Evolutionary conservation across 2,797 vertebrate species (phyloP).

Genomic region (Malacoraja senta): DNA sequence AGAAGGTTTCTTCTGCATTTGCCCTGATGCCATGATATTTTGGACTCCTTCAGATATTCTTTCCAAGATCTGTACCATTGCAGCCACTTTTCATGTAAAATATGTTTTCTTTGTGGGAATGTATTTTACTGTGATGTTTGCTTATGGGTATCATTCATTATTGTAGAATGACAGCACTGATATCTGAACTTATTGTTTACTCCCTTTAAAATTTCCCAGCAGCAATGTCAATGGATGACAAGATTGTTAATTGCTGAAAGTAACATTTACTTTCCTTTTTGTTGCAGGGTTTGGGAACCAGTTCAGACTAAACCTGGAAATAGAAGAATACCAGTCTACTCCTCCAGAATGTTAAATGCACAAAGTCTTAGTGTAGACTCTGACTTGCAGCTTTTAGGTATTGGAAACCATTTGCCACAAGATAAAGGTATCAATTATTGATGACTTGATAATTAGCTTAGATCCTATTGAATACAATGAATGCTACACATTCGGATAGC

Average conservation of each 20-base stretch:
- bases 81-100: no score
- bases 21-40: no score
- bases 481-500: background rate
- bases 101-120: no score
- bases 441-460: background rate
- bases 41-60: no score
- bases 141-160: no score
- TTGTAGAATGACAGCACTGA: no score
- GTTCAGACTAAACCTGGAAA: constrained; percentile 58
- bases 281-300: constrained; percentile 52
- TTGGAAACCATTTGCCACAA: constrained; percentile 48
- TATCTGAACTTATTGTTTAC: no score
- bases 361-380: constrained; percentile 73
- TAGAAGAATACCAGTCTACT: constrained; percentile 54
- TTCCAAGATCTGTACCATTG: no score
- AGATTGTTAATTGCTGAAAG: background rate
- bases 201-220: no score
- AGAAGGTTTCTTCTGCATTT: no score
- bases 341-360: constrained; percentile 43
- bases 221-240: no score
- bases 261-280: constrained; percentile 1
- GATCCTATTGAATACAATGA: background rate
- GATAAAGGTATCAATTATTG: constrained; percentile 38
- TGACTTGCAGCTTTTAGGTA: constrained; percentile 66
- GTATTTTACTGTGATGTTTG: no score